Conservation (phyloP, 2,888 invertebrate species). For the Mythimna loreyi region DNA sequence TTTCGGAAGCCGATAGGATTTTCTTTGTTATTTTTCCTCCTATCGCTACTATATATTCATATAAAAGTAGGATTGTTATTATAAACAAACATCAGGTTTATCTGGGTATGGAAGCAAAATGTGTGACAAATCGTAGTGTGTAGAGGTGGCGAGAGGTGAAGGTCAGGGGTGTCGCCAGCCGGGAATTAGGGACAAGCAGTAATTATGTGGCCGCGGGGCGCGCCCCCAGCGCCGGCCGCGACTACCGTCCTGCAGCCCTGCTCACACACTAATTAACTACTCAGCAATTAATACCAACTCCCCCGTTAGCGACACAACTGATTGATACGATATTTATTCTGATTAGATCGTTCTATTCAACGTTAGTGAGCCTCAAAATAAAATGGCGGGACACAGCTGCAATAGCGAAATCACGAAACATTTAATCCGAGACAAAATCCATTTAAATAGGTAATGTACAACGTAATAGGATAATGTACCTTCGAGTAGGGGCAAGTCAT, state of each 20-base stretch:
- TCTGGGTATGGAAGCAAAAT: background rate
- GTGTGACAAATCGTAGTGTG: slow-evolving; percentile 4
- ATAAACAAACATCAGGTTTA: background rate
- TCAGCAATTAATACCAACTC: background rate
- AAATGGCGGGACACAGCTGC: slow-evolving; percentile 48
- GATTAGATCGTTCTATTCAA: slow-evolving; percentile 23
- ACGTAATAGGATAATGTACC: slow-evolving; percentile 57
- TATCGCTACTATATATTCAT: no score
- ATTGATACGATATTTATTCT: slow-evolving; percentile 17
- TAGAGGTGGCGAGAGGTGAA: slow-evolving; percentile 32
- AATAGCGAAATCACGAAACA: slow-evolving; percentile 39
- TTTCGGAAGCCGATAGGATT: no score
- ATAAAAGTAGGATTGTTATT: background rate
- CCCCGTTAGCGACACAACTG: background rate
- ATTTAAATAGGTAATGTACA: slow-evolving; percentile 60
- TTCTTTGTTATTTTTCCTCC: no score
- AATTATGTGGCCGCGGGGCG: slow-evolving; percentile 57
- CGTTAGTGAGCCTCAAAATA: slow-evolving; percentile 32
- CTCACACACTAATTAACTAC: slow-evolving; percentile 22
- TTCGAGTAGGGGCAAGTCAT: slow-evolving; percentile 45
- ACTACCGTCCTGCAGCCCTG: background rate
- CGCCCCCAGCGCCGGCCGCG: slow-evolving; percentile 16
- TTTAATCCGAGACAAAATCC: slow-evolving; percentile 50
- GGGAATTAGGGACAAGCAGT: slow-evolving; percentile 62
- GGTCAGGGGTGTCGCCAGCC: slow-evolving; percentile 46